phyloP scores from a whole-genome alignment of 2,797 vertebrate species.

The Phoeniculus purpureus region DNA sequence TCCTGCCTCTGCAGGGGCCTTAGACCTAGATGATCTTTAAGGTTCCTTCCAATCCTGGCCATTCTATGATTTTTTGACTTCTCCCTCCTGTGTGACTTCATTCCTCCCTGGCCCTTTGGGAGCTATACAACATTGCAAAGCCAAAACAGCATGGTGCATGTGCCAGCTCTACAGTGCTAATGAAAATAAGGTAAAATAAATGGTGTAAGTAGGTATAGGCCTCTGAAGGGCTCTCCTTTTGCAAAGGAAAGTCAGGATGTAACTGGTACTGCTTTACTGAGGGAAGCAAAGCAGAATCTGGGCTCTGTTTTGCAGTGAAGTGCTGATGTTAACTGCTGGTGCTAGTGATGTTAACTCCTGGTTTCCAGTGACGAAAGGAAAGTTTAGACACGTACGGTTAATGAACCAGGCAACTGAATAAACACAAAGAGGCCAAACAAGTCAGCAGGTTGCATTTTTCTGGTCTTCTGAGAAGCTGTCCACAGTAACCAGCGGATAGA shows the following conservation, averaged over 20 bases:
- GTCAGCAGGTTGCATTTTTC: rapidly evolving
- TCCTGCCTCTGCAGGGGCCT: no score
- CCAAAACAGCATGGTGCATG: rapidly evolving
- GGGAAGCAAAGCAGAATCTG: background rate
- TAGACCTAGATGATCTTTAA: no score
- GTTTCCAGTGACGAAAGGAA: background rate
- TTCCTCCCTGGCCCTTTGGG: background rate
- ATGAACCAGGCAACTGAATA: background rate
- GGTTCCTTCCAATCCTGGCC: no score
- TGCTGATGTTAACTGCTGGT: background rate
- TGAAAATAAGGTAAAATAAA: background rate
- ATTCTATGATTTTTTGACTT: no score
- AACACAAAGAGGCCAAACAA: background rate
- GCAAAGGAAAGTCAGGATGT: background rate
- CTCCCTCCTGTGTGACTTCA: background rate
- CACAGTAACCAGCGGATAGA: background rate
- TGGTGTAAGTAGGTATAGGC: background rate
- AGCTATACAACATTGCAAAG: background rate
- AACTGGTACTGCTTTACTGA: background rate
- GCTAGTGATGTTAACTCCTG: no score
- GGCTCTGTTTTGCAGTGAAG: background rate
- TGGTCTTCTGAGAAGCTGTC: background rate
- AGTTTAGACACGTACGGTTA: background rate
- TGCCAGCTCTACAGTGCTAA: background rate
- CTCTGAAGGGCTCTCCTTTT: background rate